Percentiles rank a stretch among this genome's conserved stretches.
Evolutionary conservation across 2,113 vertebrate genomes (phyloP).

Genomic region (Lathamus discolor): DNA sequence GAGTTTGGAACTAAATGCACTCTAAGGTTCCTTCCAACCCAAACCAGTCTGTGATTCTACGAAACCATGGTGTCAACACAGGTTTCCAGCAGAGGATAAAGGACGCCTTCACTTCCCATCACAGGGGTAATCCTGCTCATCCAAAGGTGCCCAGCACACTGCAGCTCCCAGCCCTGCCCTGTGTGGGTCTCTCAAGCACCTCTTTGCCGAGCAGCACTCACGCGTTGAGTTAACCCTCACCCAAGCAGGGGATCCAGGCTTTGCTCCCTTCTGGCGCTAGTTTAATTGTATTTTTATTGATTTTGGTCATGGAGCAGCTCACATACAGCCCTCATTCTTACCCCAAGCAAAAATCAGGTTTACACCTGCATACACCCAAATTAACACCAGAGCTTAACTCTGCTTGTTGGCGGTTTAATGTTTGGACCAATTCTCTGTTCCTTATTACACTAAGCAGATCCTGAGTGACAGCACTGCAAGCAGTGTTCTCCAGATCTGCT

Average conservation of each 20-base stretch:
- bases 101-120: neutral
- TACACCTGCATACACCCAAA: neutral
- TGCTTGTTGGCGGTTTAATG: neutral
- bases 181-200: neutral
- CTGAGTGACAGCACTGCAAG: neutral
- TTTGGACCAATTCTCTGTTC: neutral
- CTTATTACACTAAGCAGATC: neutral
- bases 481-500: neutral
- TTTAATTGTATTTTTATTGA: neutral
- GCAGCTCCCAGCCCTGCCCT: neutral
- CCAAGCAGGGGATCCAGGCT: neutral
- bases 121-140: neutral
- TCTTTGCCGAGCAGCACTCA: neutral
- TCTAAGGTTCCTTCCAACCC: neutral
- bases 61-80: accelerated
- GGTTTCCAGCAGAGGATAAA: neutral
- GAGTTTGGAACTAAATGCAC: neutral
- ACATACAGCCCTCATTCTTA: neutral
- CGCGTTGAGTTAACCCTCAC: neutral
- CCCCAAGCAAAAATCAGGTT: neutral
- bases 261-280: neutral
- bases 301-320: neutral
- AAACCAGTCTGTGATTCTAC: neutral
- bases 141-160: neutral
- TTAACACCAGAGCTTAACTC: neutral